Evolutionary conservation across 2,888 invertebrate species (phyloP).

Genomic region (Eupithecia subumbrata): DNA sequence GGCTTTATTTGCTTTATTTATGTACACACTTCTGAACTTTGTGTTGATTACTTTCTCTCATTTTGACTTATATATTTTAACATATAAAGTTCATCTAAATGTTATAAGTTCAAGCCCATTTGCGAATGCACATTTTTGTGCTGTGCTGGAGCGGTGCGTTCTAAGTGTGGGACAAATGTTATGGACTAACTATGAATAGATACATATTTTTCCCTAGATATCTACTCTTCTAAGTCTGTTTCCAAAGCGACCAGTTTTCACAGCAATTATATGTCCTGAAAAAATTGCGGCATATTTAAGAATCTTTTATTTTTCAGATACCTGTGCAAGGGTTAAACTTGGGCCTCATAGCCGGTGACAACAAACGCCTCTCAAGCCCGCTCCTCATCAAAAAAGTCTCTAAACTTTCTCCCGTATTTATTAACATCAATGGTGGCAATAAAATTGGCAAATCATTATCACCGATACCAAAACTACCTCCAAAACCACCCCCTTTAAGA

Average conservation of each 20-base stretch:
- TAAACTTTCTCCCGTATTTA: constrained; percentile 58
- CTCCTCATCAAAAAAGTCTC: constrained; percentile 55
- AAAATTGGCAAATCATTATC: constrained; percentile 40
- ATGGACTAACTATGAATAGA: background rate
- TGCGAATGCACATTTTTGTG: no score
- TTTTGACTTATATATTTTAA: background rate
- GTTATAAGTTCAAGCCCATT: no score
- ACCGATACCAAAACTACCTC: constrained; percentile 45
- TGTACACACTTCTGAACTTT: background rate
- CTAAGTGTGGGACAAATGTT: background rate
- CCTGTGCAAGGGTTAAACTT: constrained; percentile 49
- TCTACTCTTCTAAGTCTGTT: background rate
- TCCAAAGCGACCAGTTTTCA: background rate
- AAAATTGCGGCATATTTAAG: background rate
- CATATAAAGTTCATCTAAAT: no score
- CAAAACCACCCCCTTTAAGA: constrained; percentile 45
- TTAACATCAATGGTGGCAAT: constrained; percentile 56
- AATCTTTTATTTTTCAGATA: constrained; percentile 51
- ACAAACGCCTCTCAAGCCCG: constrained; percentile 54
- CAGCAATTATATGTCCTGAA: background rate
- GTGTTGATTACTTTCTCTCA: background rate
- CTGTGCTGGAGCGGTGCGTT: no score
- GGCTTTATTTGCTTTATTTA: background rate
- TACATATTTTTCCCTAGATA: background rate
- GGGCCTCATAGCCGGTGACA: constrained; percentile 60